Base-by-base conservation (phyloP, 2,888 invertebrate species). In the Drosophila limbata region DNA sequence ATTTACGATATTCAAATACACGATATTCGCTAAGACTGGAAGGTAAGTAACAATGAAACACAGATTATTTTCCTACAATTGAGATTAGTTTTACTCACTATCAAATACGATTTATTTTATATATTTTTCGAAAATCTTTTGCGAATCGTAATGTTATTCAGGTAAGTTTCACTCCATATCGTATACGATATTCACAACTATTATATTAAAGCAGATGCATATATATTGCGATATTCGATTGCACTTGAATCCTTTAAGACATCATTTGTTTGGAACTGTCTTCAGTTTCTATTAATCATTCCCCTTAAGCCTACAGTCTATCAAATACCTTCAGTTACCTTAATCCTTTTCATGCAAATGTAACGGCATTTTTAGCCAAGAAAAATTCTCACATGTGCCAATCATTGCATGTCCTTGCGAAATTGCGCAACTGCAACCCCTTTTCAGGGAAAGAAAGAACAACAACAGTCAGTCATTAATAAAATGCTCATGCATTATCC, bases 401-500 rank as follows among this genome's bases (percentile, higher is more conserved):
- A 19, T 48, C 31, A 15, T 19, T 5, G 40, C 2, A 19, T 2
- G 39, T 51, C 52, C 48, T 68, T 69, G 51, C 42, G 55, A 79
- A 68, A 81, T 66, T 44, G 21, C 44, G 25, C 19, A 69, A 57
- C 40, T 59, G 64, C 76, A 75, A 82, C 79, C 80, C 78, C 35
- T 19, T 61, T 35, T 25, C 25, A 6, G 25, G 25, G 2, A 51
- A 10, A 6, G 28, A 35, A 44, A 42, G 4, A 25, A 33, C 31
- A 48, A 59, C 39, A 60, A 57, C 55, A 80, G 44, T 60, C 53
- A 60, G 37, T 44, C 67, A 71, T 70, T 81, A 66, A 78, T 75
- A 70, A 72, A 72, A 81, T 68, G 42, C 63, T 73, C 47, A 42
- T 70, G 66, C 79, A 81, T 80, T 81, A 73, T 69, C 66, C 72